These are phyloP conservation scores for Carlito syrichta DNA, from an alignment of 2,113 vertebrate species.

Conservation along the genomic window DNA sequence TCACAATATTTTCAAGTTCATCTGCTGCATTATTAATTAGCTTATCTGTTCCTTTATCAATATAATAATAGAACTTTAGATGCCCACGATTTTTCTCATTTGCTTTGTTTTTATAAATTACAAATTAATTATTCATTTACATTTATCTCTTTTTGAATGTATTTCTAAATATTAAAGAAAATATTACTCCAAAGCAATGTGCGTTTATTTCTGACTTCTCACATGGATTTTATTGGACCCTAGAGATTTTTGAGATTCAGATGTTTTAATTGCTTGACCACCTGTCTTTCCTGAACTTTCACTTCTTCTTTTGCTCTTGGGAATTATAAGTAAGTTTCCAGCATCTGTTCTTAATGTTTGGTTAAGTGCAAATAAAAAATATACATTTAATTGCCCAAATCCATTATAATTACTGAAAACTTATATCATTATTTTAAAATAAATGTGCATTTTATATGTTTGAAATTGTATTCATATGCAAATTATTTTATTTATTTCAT, in stretches of 20 bases:
- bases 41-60: not conserved
- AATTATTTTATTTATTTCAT: not conserved
- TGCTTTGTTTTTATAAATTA: not conserved
- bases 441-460: not conserved
- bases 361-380: slow-evolving; percentile 23
- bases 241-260: slow-evolving; percentile 36
- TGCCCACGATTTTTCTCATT: not conserved
- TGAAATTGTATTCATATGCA: not conserved
- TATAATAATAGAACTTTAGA: not conserved
- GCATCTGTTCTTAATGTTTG: slow-evolving; percentile 50
- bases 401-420: not conserved
- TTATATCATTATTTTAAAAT: not conserved
- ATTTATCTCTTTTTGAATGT: not conserved
- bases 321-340: slow-evolving; percentile 27
- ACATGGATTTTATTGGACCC: not conserved
- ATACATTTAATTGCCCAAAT: not conserved
- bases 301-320: not conserved
- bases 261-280: slow-evolving; percentile 57
- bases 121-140: not conserved
- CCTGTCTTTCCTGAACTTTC: slow-evolving; percentile 29
- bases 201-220: not conserved
- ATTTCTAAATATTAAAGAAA: not conserved
- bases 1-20: not conserved
- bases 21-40: not conserved
- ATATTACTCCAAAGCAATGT: not conserved